Evolutionary conservation across 2,888 invertebrate genomes (phyloP), one percentile per base, ranked within the genome.

Genomic region (Iphiclides podalirius): DNA sequence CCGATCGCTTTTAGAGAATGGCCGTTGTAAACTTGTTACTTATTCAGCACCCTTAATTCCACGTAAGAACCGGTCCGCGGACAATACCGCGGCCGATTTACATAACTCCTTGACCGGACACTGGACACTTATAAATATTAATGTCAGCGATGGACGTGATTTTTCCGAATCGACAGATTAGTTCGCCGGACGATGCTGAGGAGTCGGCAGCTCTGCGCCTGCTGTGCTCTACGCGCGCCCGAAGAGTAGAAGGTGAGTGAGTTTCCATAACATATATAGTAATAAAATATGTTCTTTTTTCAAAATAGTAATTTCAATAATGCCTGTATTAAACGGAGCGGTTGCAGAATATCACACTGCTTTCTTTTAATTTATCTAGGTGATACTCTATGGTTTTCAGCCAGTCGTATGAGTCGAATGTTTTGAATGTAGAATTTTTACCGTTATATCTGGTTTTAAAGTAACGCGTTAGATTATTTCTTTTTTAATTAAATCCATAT

Each of bases 41-140:
- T 69, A 68, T 64, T 70, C 73, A 74, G 71, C 78, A 75, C 85
- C 86, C 86, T 77, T 83, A 83, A 86, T 82, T 79, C 78, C 75
- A 74, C 67, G 61, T 67, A 64, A 66, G 61, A 84, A 86, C 88
- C 79, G 75, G 88, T 79, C 78, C 66, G 48, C 52, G 63, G 64
- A 85, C 84, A 87, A 86, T 83, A 70, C 70, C 66, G 61, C 69
- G 66, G 70, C 66, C 66, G 75, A 85, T 86, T 88, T 85, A 70
- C 87, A 87, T 86, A 86, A 83, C 85, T 88, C 86, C 87, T 88
- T 88, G 85, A 83, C 84, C 81, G 72, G 77, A 72, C 64, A 64
- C 52, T 61, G 78, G 79, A 73, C 70, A 75, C 75, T 80, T 75
- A 86, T 86, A 78, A 85, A 85, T 86, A 88, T 86, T 83, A 78